Base-by-base conservation (phyloP, 1,140 invertebrate genomes). In the Mylabris phalerata region DNA sequence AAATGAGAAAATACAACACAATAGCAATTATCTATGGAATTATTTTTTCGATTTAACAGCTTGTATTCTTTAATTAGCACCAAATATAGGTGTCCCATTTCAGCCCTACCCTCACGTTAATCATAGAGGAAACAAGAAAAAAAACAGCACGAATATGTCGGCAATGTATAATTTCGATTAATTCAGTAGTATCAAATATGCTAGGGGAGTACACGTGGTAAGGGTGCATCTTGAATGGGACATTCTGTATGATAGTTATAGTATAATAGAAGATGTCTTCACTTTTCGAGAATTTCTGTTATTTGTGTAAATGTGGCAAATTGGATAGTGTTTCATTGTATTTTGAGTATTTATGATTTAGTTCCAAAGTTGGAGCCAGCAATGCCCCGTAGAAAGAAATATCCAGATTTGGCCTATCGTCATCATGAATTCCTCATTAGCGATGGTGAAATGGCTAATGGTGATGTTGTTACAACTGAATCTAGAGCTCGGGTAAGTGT, bases 311-410 rank as follows among this genome's bases (percentile, higher is more conserved):
- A 44, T 47, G 38, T 55, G 25, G 24, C 24, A n/a, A 44, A 19
- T 48, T 41, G 24, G 10, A 48, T 43, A 13, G 9, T 39, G 9
- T 50, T 6, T 61, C 32, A 54, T 54, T 11, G 32, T 11, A 25
- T 45, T 54, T 44, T 45, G 42, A 38, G 51, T 32, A 32, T 32
- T 32, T 32, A 32, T 42, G 11, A 76, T 80, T 58, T 75, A 82
- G 80, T 77, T 59, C 75, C 77, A 38, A 79, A 77, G 25, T 80
- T 86, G 77, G 89, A 92, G 75, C 89, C 89, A 57, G 85, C 88
- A 57, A 81, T 92, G 75, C 88, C 88, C 57, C 82, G 89, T 58
- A 82, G 88, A 68, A 92, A 91, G 81, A 92, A 92, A 79, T 88
- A 88, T 73, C 89, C 89, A 41, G 88, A 90, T 64, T 80, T 91